These are phyloP conservation scores for Antrozous pallidus DNA, from an alignment of 2,797 vertebrate species.

Conservation along the genomic window DNA sequence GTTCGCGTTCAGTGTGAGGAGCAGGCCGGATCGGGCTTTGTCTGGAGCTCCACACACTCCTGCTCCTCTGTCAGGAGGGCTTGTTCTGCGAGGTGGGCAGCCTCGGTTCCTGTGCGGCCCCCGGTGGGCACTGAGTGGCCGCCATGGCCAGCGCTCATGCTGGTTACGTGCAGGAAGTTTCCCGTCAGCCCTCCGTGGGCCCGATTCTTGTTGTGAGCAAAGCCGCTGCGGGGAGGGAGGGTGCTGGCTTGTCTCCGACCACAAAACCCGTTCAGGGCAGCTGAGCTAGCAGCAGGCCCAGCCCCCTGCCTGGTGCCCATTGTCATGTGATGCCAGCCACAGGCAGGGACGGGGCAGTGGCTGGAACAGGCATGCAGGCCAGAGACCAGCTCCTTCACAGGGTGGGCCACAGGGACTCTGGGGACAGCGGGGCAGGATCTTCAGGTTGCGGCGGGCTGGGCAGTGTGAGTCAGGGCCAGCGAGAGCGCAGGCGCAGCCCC, in stretches of 20 bases:
- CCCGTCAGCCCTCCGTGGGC: neutral
- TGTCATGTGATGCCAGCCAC: neutral
- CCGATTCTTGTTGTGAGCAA: neutral
- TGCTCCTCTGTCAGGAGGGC: neutral
- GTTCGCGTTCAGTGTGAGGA: neutral
- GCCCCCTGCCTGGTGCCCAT: neutral
- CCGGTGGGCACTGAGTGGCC: neutral
- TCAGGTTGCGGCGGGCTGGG: neutral
- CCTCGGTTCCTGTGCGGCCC: neutral
- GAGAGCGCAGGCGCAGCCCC: rapidly evolving
- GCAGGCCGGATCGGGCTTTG: neutral
- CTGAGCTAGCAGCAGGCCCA: neutral
- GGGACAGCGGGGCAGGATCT: neutral
- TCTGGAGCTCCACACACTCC: neutral
- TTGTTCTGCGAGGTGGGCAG: neutral
- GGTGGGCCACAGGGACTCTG: neutral
- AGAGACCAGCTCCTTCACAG: neutral
- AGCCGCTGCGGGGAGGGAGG: neutral
- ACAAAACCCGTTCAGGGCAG: neutral
- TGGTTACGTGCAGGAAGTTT: rapidly evolving
- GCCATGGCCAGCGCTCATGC: too few species aligned
- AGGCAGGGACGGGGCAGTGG: neutral
- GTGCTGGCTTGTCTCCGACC: neutral
- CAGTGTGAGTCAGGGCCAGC: neutral
- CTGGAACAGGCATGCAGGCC: rapidly evolving